Base-by-base conservation (phyloP, 2,888 invertebrate species). In the Eristalis tenax region DNA sequence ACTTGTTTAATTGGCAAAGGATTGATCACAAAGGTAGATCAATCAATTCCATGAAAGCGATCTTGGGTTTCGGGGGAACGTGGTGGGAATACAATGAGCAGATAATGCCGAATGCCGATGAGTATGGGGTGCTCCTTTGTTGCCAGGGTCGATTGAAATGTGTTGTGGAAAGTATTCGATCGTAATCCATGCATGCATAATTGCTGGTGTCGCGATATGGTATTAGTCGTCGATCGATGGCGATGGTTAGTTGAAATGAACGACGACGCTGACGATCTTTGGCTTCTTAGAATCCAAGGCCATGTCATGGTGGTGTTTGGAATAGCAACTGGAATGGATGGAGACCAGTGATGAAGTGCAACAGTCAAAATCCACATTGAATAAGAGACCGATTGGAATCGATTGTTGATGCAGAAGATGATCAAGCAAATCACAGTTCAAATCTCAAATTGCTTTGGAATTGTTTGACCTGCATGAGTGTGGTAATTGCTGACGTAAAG, bases 1-100 rank as follows among this genome's bases (percentile, higher is more conserved):
- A 68, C 68, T 76, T 22, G 66, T 38, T 66, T 61, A 76, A 76
- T 76, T 76, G 69, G 69, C 69, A 69, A 76, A 68, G 77, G 77
- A 69, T 63, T 66, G 66, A 76, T 66, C 66, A 59, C 50, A 76
- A 76, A 66, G 69, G 63, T 23, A 35, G 69, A 69, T 68, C 61
- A 77, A 69, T 77, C 66, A 61, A 40, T 68, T 59, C 13, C 66
- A 61, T 66, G 76, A 61, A 68, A 68, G 59, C 32, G 76, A 71
- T 23, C 28, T 50, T n/a, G 23, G 8, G 15, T 8, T 13, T 23
- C 18, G 22, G 22, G 28, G 18, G 26, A 38, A 50, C 68, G 50
- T 68, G 23, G 22, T 26, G 23, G 23, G 59, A 10, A 59, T 59
- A 59, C 59, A 59, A 59, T 26, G 26, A 59, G 59, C 59, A 59